phyloP scores from a whole-genome alignment of 2,113 vertebrate species.

The Callionymus lyra region DNA sequence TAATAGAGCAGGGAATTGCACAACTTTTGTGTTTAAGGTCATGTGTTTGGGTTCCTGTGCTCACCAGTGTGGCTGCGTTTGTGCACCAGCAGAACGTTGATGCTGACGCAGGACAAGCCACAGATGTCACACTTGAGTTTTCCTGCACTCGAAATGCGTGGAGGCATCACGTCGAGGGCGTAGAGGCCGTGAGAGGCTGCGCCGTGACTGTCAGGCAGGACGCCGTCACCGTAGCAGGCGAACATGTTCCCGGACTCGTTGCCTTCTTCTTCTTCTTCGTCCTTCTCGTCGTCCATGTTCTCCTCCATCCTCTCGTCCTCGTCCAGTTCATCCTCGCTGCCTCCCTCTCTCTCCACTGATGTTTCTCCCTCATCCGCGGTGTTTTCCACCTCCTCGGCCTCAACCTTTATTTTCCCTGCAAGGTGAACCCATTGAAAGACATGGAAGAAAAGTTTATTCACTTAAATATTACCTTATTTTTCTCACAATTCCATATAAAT shows the following conservation, averaged over 20 bases:
- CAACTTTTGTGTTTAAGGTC: slow-evolving; percentile 36
- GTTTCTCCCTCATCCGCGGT: slow-evolving; percentile 42
- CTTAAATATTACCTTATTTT: too few species aligned
- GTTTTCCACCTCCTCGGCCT: slow-evolving; percentile 54
- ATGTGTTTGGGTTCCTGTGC: slow-evolving; percentile 40
- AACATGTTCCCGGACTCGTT: slow-evolving; percentile 68
- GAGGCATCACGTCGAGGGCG: slow-evolving; percentile 23
- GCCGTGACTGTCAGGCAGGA: slow-evolving; percentile 64
- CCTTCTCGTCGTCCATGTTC: slow-evolving; percentile 66
- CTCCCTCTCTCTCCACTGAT: slow-evolving; percentile 34
- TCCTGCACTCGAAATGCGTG: slow-evolving; percentile 64
- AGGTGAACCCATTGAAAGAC: slow-evolving; percentile 13
- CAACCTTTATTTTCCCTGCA: slow-evolving; percentile 46
- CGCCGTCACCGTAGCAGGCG: slow-evolving; percentile 67
- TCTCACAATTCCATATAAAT: too few species aligned
- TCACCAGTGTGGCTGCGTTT: slow-evolving; percentile 92
- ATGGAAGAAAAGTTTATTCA: too few species aligned
- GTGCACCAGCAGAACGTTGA: slow-evolving; percentile 91
- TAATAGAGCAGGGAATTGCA: slow-evolving; percentile 6
- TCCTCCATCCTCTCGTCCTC: slow-evolving; percentile 64
- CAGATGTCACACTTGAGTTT: slow-evolving; percentile 89
- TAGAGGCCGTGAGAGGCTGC: slow-evolving; percentile 35
- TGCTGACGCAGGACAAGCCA: slow-evolving; percentile 87
- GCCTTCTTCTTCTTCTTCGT: slow-evolving; percentile 61
- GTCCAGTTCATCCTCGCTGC: slow-evolving; percentile 39